Evolutionary conservation across 2,113 vertebrate species (phyloP), one percentile per base, ranked within the genome.

Genomic region (Cavia aperea): DNA sequence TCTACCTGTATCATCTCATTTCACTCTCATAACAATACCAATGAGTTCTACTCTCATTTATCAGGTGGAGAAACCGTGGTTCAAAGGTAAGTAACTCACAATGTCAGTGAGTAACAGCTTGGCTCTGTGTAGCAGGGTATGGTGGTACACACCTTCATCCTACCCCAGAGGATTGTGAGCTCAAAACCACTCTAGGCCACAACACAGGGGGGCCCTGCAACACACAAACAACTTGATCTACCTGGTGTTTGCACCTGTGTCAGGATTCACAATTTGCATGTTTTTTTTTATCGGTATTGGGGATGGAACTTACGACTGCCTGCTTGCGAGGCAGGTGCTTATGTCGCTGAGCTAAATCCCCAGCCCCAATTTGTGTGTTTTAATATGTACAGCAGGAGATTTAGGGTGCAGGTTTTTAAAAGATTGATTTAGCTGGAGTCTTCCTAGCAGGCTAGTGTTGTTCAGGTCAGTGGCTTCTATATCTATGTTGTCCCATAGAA

Each of bases 1-100:
- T 86, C 91, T 89, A 21, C 43, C 23, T 36, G 51, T 26, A 36
- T 86, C 54, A 14, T 51, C 31, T 88, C 88, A 70, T 79, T 51
- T 78, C 26, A 33, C 66, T 84, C 63, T 84, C 19, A 7, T 36
- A 56, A 43, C 19, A 72, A 23, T 79, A 16, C 51, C 54, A 46
- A 85, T 18, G 79, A 19, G 49, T 75, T 86, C 33, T 51, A 0
- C 43, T 75, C 15, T 23, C 39, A 51, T 63, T n/a, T 63, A n/a
- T 58, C 73, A 36, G 36, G 36, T 31, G 21, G 62, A 88, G 43
- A 77, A 56, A 36, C 26, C 14, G 60, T 90, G 12, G 56, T 87
- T 83, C 68, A 70, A 77, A n/a, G 39, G 39, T 66, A 68, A 43
- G 36, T 56, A 62, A 79, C 54, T 78, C 92, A 43, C 73, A 16